phyloP scores from a whole-genome alignment of 2,797 vertebrate species.

The Dryobates pubescens region DNA sequence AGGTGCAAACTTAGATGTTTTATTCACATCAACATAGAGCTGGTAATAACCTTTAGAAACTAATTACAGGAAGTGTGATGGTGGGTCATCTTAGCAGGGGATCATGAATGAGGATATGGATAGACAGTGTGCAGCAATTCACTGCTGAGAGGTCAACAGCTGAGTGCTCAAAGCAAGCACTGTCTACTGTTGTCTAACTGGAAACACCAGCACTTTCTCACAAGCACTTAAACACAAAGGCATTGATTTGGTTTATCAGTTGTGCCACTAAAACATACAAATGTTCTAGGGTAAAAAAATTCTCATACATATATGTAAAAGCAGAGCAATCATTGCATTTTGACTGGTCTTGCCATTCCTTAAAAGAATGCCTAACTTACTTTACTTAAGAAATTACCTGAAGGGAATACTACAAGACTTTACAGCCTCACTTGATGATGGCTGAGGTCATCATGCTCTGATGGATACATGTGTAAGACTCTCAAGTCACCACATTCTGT shows the following conservation, averaged over 20 bases:
- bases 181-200: background rate
- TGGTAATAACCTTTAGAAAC: constrained; percentile 10
- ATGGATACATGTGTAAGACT: background rate
- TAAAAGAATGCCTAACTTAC: background rate
- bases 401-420: background rate
- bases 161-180: background rate
- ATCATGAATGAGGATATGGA: background rate
- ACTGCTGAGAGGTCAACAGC: background rate
- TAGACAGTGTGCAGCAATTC: background rate
- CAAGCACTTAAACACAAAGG: background rate
- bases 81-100: background rate
- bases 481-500: background rate
- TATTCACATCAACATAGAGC: background rate
- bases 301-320: background rate
- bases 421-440: background rate
- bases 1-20: background rate
- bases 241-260: background rate
- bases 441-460: background rate
- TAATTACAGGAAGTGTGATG: background rate
- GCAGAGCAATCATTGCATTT: background rate
- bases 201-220: background rate
- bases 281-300: background rate
- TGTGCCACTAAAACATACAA: background rate
- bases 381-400: background rate
- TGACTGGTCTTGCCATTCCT: background rate